Conservation (phyloP, 2,113 vertebrate genomes). For the Catharus fuscescens region DNA sequence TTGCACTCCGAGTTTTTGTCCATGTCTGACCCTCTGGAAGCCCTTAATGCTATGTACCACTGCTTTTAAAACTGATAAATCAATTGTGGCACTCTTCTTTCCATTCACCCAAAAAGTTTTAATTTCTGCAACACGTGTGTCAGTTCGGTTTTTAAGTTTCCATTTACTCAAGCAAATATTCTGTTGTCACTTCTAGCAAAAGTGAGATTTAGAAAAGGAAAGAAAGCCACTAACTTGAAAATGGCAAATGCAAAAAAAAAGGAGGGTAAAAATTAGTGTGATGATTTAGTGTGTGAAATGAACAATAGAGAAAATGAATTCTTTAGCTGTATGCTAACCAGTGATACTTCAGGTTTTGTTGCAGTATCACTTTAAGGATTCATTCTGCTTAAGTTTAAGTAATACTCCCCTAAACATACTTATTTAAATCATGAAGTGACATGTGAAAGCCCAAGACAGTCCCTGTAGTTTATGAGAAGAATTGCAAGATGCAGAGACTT, state of each 20-base stretch:
- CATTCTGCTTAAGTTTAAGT: background rate
- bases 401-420: background rate
- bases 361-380: background rate
- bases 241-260: background rate
- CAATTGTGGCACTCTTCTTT: background rate
- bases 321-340: background rate
- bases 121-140: background rate
- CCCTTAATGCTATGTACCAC: background rate
- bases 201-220: background rate
- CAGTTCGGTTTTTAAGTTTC: background rate
- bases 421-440: background rate
- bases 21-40: background rate
- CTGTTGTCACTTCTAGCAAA: background rate
- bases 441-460: background rate
- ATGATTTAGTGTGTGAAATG: background rate
- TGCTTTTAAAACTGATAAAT: background rate
- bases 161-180: background rate
- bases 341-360: background rate
- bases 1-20: background rate
- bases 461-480: background rate
- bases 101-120: background rate
- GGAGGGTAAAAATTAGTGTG: background rate
- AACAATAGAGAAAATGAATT: background rate
- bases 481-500: background rate
- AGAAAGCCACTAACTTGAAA: background rate